Evolutionary conservation across 2,797 vertebrate species (phyloP), one percentile per base, ranked within the genome.

Genomic region (Micropoecilia bifurca): DNA sequence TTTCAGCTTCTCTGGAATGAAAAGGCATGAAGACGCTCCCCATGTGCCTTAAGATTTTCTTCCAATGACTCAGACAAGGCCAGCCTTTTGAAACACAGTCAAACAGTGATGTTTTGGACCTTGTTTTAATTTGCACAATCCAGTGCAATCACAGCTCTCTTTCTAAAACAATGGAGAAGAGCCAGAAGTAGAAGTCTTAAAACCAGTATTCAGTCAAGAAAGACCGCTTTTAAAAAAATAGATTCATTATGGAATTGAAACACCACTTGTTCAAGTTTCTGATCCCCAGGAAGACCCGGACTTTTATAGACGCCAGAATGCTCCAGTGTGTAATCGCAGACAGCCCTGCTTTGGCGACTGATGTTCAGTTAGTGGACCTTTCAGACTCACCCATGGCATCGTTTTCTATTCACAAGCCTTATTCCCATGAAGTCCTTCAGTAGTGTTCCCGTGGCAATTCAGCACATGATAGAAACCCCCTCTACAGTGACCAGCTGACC

Each of bases 401-500:
- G 75, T 77, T 74, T 33, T 73, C 68, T 47, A 82, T 83, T 76
- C 81, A 82, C 77, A 81, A 43, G 79, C 79, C 81, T 83, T 86
- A 84, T 76, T 83, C 69, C 80, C 74, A 83, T 89, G 83, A 91
- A 89, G 87, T 90, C 84, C 79, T 86, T 94, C 93, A 95, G 94
- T 95, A 95, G 95, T 95, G 92, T 90, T 80, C 84, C 88, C 71
- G 73, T 79, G 76, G 80, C 83, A 81, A 83, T 87, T 92, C 96
- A 99, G 95, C 97, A 99, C 93, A 98, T 94, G 90, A 99, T 95
- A 28, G 98, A 98, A 86, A 99, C 96, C 30, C 98, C 97, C 0
- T 99, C 97, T 0, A 96, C 96, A 88, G 97, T 97, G 93, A 99
- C 97, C 91, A 99, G 94, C 96, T 99, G 98, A 94, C 98, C 97